Base-by-base conservation (phyloP, 2,797 vertebrate genomes). In the Loriculus beryllinus region DNA sequence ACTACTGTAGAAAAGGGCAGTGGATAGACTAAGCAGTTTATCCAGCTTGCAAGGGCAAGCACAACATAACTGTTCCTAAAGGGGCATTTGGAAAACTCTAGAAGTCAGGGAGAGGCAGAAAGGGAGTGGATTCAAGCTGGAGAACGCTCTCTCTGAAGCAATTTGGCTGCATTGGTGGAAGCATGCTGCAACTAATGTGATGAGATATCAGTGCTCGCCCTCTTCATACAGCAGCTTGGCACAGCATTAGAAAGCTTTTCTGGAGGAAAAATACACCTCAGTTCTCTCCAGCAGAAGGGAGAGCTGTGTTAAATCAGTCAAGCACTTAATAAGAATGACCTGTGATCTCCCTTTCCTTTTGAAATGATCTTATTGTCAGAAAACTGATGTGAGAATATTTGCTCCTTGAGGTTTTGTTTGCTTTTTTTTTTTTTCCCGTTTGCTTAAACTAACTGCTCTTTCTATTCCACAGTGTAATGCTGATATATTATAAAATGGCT, bases 291-390 rank as follows among this genome's bases (percentile, higher is more conserved):
- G 49, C 62, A 93, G 69, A 95, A 91, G 23, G 49, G 82, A 96
- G 51, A 65, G 62, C 8, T 81, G 40, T 74, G 70, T 54, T 88
- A 92, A 93, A 96, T 95, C 89, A 91, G 77, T 90, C 93, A 94
- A 79, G 70, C 74, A 91, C 89, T 93, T 96, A 94, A 95, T 93
- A 96, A 94, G 87, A 86, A 82, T 91, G 89, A 96, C 92, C 89
- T 94, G 77, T 90, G 91, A 96, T 83, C 87, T 92, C 87, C 56
- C 40, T 90, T 92, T 67, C 77, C 37, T 23, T 94, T 82, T 91
- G 91, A 96, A 96, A 93, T 28, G 43, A 56, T 60, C 80, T 67
- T 86, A 90, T 91, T 86, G 82, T 90, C 57, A 92, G 67, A 93
- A 95, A 81, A 72, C 69, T 48, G 54, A 71, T 91, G 59, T 86